Evolutionary conservation across 1,140 invertebrate genomes (phyloP), one percentile per base, ranked within the genome.

Genomic region (Orussus abietinus): DNA sequence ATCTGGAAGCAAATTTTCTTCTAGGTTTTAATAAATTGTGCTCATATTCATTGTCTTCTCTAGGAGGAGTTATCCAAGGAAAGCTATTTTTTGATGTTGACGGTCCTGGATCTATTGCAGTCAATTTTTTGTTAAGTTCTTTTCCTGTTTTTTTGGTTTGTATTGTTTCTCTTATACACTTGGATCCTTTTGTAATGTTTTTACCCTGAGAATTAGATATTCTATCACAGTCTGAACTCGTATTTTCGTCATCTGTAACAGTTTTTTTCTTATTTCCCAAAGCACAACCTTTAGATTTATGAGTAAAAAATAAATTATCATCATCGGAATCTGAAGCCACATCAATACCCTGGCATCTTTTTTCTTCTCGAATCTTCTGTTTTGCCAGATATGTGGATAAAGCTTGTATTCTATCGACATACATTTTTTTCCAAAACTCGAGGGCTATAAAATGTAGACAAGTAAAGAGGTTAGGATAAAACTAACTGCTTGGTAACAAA

Each of bases 301-400:
- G 57, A 5, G 55, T 45, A 4, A 51, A 52, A 43, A 61, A 58
- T 0, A 52, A 58, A 45, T 52, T 59, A 17, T 69, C 60, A 25
- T 67, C 62, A 33, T 65, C 62, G 11, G 59, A 62, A 9, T 66
- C 62, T 0, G 62, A 69, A 32, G 62, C 50, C 10, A 45, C 42
- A 12, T 41, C 45, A 42, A 65, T 65, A n/a, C 62, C 64, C 37
- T 54, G 36, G 3, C 44, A 34, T 38, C 49, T 57, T 35, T 65
- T 56, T 38, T 67, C 52, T 37, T 64, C 49, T 15, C 58, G 43
- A 21, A 59, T 45, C 18, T 53, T 38, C 25, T 66, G 66, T 44
- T 67, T 67, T 22, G 58, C 59, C n/a, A 69, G 38, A 31, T 61
- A 66, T 7, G 36, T 22, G 17, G 52, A 45, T 33, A 67, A 45